phyloP scores from a whole-genome alignment of 2,888 invertebrate genomes.

The Arctia plantaginis region DNA sequence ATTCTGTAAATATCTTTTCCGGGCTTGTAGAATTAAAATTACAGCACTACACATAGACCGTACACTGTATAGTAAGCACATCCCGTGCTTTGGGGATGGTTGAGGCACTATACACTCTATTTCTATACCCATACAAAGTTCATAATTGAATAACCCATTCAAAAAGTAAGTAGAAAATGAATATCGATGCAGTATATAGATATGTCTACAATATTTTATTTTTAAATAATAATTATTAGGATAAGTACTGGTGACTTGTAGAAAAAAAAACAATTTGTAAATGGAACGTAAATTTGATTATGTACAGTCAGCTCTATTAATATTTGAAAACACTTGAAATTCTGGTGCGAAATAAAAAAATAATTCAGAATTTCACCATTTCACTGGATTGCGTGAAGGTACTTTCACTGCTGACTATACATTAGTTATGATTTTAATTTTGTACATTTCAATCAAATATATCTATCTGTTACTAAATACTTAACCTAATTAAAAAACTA shows the following conservation, averaged over 20 bases:
- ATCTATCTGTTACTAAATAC: neutral
- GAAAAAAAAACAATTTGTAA: neutral
- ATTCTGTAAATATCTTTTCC: conserved; percentile 40
- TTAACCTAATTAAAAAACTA: conserved; percentile 12
- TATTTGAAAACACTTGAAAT: neutral
- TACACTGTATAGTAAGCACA: conserved; percentile 50
- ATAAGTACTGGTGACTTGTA: neutral
- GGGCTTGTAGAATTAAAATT: conserved; percentile 34
- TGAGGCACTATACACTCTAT: conserved; percentile 49
- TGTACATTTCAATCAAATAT: neutral
- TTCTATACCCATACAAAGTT: conserved; percentile 26
- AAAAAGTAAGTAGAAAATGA: conserved; percentile 41
- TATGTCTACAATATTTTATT: neutral
- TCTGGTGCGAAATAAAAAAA: neutral
- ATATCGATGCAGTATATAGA: conserved; percentile 58
- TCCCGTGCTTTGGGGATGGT: conserved; percentile 52
- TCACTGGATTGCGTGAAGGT: neutral
- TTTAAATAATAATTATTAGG: neutral
- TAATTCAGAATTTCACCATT: neutral
- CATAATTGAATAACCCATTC: conserved; percentile 18
- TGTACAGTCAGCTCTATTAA: neutral
- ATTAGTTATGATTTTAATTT: neutral
- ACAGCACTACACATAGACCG: conserved; percentile 42
- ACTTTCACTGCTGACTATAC: neutral
- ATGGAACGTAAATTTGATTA: neutral